phyloP scores from a whole-genome alignment of 2,888 invertebrate genomes.

The Dione juno region DNA sequence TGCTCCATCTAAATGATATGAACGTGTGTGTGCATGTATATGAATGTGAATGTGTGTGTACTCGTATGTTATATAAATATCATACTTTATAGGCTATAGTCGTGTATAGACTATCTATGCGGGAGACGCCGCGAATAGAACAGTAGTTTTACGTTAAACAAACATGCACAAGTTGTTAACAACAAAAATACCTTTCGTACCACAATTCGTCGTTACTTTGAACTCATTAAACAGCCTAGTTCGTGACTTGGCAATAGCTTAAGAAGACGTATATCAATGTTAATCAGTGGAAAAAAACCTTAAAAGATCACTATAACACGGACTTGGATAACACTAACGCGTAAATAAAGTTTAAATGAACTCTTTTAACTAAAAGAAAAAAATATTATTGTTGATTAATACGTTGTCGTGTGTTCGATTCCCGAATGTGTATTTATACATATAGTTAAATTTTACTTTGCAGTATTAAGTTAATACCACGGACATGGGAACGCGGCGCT shows the following conservation, averaged over 20 bases:
- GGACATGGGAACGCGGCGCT: not conserved
- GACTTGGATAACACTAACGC: slow-evolving; percentile 24
- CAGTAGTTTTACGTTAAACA: not conserved
- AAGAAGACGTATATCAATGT: slow-evolving; percentile 17
- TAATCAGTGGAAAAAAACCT: slow-evolving; percentile 29
- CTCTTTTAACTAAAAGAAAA: too few species aligned
- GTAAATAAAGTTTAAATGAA: slow-evolving; percentile 3
- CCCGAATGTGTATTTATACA: too few species aligned
- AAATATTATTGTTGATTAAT: too few species aligned
- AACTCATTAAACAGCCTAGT: slow-evolving; percentile 18
- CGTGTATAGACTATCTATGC: not conserved
- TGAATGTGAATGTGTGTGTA: too few species aligned
- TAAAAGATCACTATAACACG: slow-evolving; percentile 30
- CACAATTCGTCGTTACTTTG: slow-evolving; percentile 1
- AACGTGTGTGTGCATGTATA: too few species aligned
- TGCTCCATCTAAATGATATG: too few species aligned
- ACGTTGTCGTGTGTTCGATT: too few species aligned
- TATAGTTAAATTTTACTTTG: too few species aligned
- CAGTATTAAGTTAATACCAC: too few species aligned
- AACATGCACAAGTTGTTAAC: not conserved
- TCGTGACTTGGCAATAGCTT: slow-evolving; percentile 23
- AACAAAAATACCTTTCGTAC: not conserved
- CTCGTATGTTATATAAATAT: too few species aligned
- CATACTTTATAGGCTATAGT: too few species aligned
- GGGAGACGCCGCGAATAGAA: too few species aligned